Conservation (phyloP, 2,113 vertebrate species). For the Aegotheles bennettii region DNA sequence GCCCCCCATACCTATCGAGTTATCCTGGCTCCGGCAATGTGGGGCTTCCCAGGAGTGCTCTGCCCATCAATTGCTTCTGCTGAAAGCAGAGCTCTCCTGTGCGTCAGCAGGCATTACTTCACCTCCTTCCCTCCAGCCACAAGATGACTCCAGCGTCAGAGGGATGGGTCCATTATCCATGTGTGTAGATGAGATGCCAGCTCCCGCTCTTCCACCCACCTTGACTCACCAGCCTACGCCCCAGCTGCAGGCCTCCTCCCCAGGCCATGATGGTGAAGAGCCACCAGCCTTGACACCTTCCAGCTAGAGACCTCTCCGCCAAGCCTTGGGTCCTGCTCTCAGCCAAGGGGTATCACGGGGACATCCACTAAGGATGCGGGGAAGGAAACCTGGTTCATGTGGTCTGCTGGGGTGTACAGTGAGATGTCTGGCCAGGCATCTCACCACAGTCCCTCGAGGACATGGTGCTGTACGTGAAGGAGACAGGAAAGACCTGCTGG, state of each 20-base stretch:
- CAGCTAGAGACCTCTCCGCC: not conserved
- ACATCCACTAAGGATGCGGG: not conserved
- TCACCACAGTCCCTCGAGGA: not conserved
- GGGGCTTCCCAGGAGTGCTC: not conserved
- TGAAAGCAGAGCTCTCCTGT: not conserved
- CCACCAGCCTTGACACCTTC: not conserved
- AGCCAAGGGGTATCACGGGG: not conserved
- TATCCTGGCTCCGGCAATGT: fast-evolving
- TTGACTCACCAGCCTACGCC: not conserved
- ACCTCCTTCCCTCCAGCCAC: not conserved
- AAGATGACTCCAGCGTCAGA: not conserved
- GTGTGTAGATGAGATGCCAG: not conserved
- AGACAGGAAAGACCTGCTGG: not conserved
- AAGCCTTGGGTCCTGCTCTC: not conserved
- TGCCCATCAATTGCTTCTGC: fast-evolving
- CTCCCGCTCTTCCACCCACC: not conserved
- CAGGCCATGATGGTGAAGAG: not conserved
- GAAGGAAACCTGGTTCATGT: not conserved
- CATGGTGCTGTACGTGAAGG: fast-evolving
- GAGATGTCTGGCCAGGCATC: not conserved
- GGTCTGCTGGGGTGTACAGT: not conserved
- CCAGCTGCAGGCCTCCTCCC: not conserved
- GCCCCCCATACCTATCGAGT: fast-evolving
- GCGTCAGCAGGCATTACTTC: slow-evolving; percentile 12
- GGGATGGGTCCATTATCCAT: not conserved